These are phyloP conservation scores for Drosophila serrata DNA, from an alignment of 1,140 invertebrate genomes.

Conservation along the genomic window DNA sequence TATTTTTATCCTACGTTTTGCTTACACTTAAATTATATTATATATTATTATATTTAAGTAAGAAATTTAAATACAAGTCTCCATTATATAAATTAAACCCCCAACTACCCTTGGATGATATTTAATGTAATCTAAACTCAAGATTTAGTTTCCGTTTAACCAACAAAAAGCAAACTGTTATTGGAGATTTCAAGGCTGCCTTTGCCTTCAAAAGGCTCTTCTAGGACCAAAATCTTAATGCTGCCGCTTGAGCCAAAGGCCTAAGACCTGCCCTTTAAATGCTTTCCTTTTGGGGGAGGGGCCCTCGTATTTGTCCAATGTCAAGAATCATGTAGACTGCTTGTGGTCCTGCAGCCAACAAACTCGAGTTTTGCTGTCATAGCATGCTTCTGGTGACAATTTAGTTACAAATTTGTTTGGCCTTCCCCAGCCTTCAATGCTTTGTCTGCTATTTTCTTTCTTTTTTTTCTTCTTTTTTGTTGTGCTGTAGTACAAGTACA, in stretches of 20 bases:
- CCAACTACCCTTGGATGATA: too few relatives aligned
- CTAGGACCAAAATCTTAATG: constrained; percentile 7
- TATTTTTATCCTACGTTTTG: neutral
- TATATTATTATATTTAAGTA: too few relatives aligned
- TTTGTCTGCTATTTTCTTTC: constrained; percentile 18
- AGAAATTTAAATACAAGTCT: too few relatives aligned
- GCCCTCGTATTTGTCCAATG: constrained; percentile 16
- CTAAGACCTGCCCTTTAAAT: neutral
- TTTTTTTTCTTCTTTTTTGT: constrained; percentile 19
- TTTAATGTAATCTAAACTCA: neutral
- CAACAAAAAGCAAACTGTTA: constrained; percentile 1
- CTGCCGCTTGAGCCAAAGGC: neutral
- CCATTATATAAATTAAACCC: neutral
- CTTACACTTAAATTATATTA: neutral
- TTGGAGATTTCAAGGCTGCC: constrained; percentile 1
- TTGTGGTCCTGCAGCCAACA: constrained; percentile 20
- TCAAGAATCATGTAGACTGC: constrained; percentile 26
- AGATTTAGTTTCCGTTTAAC: neutral
- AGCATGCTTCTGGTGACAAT: constrained; percentile 60
- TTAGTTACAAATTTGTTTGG: constrained; percentile 73
- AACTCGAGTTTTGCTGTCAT: constrained; percentile 56
- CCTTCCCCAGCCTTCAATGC: constrained; percentile 52
- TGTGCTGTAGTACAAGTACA: constrained; percentile 12
- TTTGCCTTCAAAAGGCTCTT: neutral
- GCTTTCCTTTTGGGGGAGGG: constrained; percentile 8